These are phyloP conservation scores for Galeopsomyia nigrocyanea DNA, from an alignment of 2,888 invertebrate genomes.

Conservation along the genomic window DNA sequence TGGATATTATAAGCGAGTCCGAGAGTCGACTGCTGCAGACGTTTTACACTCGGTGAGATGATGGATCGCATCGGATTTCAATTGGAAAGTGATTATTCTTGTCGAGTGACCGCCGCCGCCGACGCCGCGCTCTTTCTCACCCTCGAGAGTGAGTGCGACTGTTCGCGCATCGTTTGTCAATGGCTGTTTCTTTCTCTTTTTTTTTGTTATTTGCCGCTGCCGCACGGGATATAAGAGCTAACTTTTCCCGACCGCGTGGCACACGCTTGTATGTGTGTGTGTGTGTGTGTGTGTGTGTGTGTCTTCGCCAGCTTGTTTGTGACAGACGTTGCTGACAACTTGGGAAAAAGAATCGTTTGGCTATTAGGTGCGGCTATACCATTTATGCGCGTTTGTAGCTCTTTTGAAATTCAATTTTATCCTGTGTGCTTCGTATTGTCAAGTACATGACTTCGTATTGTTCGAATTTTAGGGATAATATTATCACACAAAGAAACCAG, in stretches of 20 bases:
- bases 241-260: too few relatives aligned
- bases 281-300: background rate
- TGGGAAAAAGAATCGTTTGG: constrained; percentile 8
- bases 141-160: constrained; percentile 7
- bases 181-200: too few relatives aligned
- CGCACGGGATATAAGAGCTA: too few relatives aligned
- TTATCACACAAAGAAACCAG: too few relatives aligned
- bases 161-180: constrained; percentile 15
- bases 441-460: too few relatives aligned
- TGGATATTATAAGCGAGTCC: background rate
- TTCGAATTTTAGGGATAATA: too few relatives aligned
- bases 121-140: constrained; percentile 20
- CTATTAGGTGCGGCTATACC: background rate
- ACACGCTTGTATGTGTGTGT: background rate
- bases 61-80: constrained; percentile 62
- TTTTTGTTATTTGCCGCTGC: too few relatives aligned
- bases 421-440: too few relatives aligned
- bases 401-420: too few relatives aligned
- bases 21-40: constrained; percentile 58
- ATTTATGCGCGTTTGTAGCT: too few relatives aligned
- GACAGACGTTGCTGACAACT: constrained; percentile 23
- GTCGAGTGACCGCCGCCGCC: constrained; percentile 59
- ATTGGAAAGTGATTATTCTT: constrained; percentile 68
- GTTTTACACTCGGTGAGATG: constrained; percentile 60
- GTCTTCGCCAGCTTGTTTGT: constrained; percentile 40